Base-by-base conservation (phyloP, 2,113 vertebrate genomes). In the Datnioides undecimradiatus region DNA sequence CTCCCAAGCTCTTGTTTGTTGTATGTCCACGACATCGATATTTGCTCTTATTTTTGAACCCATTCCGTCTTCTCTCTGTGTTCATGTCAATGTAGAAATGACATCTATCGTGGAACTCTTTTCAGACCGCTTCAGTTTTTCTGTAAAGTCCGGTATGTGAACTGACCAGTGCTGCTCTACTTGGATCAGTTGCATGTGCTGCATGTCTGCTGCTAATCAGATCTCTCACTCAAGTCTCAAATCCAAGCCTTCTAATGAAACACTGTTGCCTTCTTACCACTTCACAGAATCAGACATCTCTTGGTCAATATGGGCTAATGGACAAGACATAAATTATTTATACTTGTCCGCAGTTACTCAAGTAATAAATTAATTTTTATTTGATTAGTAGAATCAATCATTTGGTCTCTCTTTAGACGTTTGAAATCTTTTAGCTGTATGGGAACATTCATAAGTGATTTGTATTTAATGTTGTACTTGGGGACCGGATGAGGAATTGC, bases 141-240 rank as follows among this genome's bases (percentile, higher is more conserved):
- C 93, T 93, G 62, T 95, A 95, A 94, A 95, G 92, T 92, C 93
- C 94, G 94, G 94, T 95, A 95, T 91, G 94, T 95, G 93, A 94
- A 82, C 90, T 89, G 92, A 91, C 74, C 84, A 79, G 55, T 72
- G 84, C 76, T 91, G 83, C 70, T 74, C 63, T 83, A n/a, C 19
- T 64, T 62, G 60, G 83, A 38, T 80, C 86, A 67, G 74, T 57
- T 92, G 90, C 93, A 92, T 92, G 92, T 86, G 76, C 73, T 59
- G 91, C 92, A 93, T 93, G 90, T 83, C 79, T 83, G 87, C 86
- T 74, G 83, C 85, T 90, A 79, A 88, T 81, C 40, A 33, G 66
- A 45, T 45, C 52, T 72, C 75, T 79, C 85, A 79, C 86, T 78
- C 52, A 43, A 43, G 29, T 57, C 63, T 82, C 65, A 62, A 59